These are phyloP conservation scores for Gadopsis bispinosus DNA, from an alignment of 2,797 vertebrate genomes.

Conservation along the genomic window DNA sequence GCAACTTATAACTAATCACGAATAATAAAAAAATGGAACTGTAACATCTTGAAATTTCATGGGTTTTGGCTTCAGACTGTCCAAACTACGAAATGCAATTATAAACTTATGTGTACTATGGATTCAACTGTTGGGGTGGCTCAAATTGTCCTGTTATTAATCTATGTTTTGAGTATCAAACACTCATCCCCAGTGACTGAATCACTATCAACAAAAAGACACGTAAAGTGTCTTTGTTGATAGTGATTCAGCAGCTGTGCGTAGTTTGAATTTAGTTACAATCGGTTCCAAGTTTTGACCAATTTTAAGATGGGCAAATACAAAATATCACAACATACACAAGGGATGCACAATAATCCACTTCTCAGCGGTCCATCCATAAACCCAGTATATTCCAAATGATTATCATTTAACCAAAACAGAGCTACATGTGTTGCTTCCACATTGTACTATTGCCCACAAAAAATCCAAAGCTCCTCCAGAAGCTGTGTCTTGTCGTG, in stretches of 20 bases:
- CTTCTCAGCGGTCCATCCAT: conserved; percentile 2
- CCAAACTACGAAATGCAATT: conserved; percentile 17
- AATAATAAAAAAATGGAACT: not conserved
- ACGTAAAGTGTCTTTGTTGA: conserved; percentile 5
- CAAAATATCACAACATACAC: not conserved
- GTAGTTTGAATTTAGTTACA: not conserved
- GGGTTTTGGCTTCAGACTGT: not conserved
- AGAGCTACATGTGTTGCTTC: conserved; percentile 5
- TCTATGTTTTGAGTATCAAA: conserved; percentile 12
- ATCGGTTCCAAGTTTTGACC: conserved; percentile 8
- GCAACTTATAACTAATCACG: conserved; percentile 13
- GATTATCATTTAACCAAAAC: not conserved
- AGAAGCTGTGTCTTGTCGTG: conserved; percentile 30
- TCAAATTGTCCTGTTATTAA: conserved; percentile 21
- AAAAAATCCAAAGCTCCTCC: conserved; percentile 25
- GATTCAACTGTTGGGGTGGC: conserved; percentile 12
- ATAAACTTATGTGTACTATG: not conserved
- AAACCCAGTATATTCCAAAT: not conserved
- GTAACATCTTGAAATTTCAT: not conserved
- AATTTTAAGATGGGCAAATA: not conserved
- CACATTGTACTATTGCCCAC: not conserved
- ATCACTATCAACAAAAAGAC: no score
- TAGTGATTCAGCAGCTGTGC: not conserved
- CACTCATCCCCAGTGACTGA: not conserved
- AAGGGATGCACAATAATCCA: conserved; percentile 5